Evolutionary conservation across 2,888 invertebrate species (phyloP), one percentile per base, ranked within the genome.

Genomic region (Epinotia demarniana): DNA sequence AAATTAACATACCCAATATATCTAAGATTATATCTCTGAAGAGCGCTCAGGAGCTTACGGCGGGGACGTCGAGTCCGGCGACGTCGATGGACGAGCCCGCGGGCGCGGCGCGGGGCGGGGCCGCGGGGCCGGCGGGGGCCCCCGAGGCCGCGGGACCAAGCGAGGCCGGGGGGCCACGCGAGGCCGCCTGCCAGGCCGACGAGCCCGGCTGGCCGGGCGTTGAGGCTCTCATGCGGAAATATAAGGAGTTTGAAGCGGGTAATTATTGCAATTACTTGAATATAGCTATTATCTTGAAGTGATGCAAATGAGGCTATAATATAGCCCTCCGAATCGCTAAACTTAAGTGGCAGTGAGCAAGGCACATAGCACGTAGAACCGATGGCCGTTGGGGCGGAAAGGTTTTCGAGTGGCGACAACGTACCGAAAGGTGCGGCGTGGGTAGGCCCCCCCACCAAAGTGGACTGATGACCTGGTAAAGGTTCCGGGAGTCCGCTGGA

Each of bases 211-310:
- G 95, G 95, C 92, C 94, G 0, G 95, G 95, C 0, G 81, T 95
- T 6, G 90, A 95, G 62, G 89, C 89, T 11, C 81, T 95, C n/a
- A 87, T 93, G 74, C 92, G 89, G 79, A 92, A 91, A 58, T 96
- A 95, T 82, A 93, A 89, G 80, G 91, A 91, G 78, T 95, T 92
- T 85, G 93, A 94, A 77, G 87, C 89, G 90, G 95, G 96, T 96
- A 88, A 82, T 74, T n/a, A 53, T 18, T 43, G 3, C 13, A 4
- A 0, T 49, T 49, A 46, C 13, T 49, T 49, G 16, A 49, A 16
- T 49, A 16, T 49, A 49, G 1, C 6, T 8, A 33, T 33, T 33
- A 33, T 33, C 33, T 33, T 8, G 8, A 33, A 33, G 8, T 8
- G 33, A 33, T 33, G 33, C 33, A 33, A 33, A n/a, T n/a, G n/a